phyloP scores from a whole-genome alignment of 1,140 invertebrate species.

The Babylonia areolata region DNA sequence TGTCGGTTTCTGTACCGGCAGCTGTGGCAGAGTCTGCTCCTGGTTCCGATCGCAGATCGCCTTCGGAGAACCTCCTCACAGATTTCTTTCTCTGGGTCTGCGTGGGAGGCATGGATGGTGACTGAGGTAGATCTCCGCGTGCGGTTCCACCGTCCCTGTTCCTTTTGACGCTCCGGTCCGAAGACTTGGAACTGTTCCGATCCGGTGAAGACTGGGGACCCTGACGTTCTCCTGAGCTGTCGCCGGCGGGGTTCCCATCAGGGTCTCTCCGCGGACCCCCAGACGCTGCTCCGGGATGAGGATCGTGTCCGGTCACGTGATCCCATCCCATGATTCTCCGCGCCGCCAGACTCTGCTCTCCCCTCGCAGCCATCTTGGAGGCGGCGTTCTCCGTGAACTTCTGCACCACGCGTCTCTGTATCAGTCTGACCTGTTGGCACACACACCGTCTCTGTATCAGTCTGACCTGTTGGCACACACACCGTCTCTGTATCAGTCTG shows the following conservation, averaged over 20 bases:
- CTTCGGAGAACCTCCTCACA: neutral
- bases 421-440: neutral
- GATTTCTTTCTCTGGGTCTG: neutral
- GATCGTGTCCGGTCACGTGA: conserved; percentile 1
- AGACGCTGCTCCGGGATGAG: neutral
- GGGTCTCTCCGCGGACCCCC: neutral
- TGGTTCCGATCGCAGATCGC: neutral
- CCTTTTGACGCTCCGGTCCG: neutral
- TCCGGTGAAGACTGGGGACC: neutral
- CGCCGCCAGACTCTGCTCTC: neutral
- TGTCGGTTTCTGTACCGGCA: too few relatives aligned
- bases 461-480: too few relatives aligned
- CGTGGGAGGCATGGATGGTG: neutral
- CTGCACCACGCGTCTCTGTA: neutral
- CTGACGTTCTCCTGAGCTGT: neutral
- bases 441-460: too few relatives aligned
- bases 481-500: too few relatives aligned
- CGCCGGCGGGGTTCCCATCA: neutral
- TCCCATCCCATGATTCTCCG: neutral
- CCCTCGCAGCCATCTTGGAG: conserved; percentile 1
- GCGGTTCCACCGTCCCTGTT: neutral
- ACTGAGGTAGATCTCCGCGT: neutral
- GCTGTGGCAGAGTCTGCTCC: neutral
- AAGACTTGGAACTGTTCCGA: neutral
- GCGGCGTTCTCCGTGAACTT: neutral